Base-by-base conservation (phyloP, 2,113 vertebrate genomes). In the Mesembrinibis cayennensis region DNA sequence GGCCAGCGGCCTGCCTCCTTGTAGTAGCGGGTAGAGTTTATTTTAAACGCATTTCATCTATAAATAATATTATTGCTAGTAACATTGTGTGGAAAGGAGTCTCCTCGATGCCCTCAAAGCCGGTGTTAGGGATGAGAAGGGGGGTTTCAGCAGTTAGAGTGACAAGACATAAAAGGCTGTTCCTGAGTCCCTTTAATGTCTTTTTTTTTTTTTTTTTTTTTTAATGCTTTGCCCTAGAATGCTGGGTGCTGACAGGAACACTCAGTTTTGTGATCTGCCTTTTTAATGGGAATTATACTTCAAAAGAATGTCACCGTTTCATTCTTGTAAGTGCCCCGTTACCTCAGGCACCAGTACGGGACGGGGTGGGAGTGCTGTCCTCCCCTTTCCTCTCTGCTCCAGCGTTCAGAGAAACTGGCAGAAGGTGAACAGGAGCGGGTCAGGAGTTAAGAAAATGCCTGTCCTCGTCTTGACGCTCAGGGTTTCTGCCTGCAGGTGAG, bases 381-480 rank as follows among this genome's bases (percentile, higher is more conserved):
- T 16, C 5, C 8, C 10, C 3, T 15, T 29, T 12, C 2, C 9
- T 49, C 27, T 14, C 4, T 40, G 15, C 20, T 73, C 40, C 45
- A 7, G 7, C 6, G 0, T 12, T 19, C 34, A 30, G 7, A 40
- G 45, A 15, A 27, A 10, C 3, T 4, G 29, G 40, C 17, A 29
- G 44, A 58, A 70, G 11, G 4, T 42, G 18, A 78, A 15, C 1
- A 0, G 2, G 25, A 59, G 34, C 7, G 1, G 23, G 38, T 58
- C 16, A 36, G 13, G 20, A 85, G 12, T 53, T 55, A 45, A 38
- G 14, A 61, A 89, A 62, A 29, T 12, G 11, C 32, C 7, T 20
- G 0, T 20, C 10, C 1, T 3, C 50, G 18, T 13, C 55, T 55
- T 30, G 22, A 7, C 0, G 0, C 20, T 58, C 13, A 1, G 30